Base-by-base conservation (phyloP, 2,888 invertebrate genomes). In the Cheilosia urbana region DNA sequence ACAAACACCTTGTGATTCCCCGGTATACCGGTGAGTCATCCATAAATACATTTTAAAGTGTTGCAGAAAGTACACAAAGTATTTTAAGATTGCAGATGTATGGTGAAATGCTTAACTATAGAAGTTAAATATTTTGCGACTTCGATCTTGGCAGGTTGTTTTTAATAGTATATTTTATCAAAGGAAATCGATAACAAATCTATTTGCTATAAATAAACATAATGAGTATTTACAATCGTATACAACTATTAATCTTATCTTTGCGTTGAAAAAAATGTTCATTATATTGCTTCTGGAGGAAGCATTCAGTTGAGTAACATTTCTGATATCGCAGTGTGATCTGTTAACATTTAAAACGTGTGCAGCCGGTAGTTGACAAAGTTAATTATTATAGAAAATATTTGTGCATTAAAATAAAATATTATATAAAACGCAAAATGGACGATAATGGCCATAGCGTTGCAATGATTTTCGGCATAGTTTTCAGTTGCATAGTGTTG, bases 201-300 rank as follows among this genome's bases (percentile, higher is more conserved):
- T 17, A 30, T 47, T 45, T 47, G 58, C 40, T 47, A 9, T 17
- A 7, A 37, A 37, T 37, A 4, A 37, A 37, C 37, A 37, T 13
- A 37, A 37, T 13, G 37, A 13, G 45, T n/a, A n/a, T 17, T 4
- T 19, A 37, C 37, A 53, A 5, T 6, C 19, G 5, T 27, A 13
- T 3, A n/a, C 27, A n/a, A n/a, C 5, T 37, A 24, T 5, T 65
- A 34, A 65, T 65, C 65, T 65, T 65, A 65, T 65, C 65, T 49
- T 51, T n/a, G n/a, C 1, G 9, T 51, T 49, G 4, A n/a, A 9
- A 9, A 27, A 19, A 30, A 30, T 9, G 37, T 51, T 21, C 15
- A 24, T 51, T n/a, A 21, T 11, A 5, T 21, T n/a, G 9, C 34
- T n/a, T n/a, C 9, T 19, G 24, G 40, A 37, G 37, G n/a, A 51